Evolutionary conservation across 2,888 invertebrate species (phyloP), one percentile per base, ranked within the genome.

Genomic region (Rhamnusium bicolor): DNA sequence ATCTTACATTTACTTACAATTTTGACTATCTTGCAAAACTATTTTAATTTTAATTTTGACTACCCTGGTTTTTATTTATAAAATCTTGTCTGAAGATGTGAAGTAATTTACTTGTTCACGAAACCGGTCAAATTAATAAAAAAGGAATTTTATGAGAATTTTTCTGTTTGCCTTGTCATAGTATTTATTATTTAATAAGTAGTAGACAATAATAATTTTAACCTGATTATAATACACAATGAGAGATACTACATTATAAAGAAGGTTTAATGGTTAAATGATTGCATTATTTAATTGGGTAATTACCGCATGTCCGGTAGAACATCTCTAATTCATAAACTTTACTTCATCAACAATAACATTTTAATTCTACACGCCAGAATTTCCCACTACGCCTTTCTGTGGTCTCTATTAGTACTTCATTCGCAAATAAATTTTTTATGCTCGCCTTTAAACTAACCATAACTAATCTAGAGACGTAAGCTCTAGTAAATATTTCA

Each of bases 221-320:
- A 40, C 4, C n/a, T 40, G 40, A 40, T 40, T 40, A n/a, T 40
- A 2, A 18, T 10, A 53, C 40, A 19, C 24, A 53, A 47, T 63
- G 46, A 56, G 14, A 51, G 18, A 29, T 27, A 4, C 24, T 63
- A 24, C 27, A 70, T 63, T 29, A 63, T 47, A 63, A 63, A 62
- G 19, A 56, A 40, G 12, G 58, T 10, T 62, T 53, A 56, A 18
- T 56, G 27, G 63, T 49, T 63, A 47, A 70, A 61, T 47, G 27
- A 70, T 54, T 63, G 14, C 46, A 19, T 27, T 32, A 54, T 46
- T 53, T 62, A 62, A 19, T 53, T 54, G 56, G 53, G 62, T 32
- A 70, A 70, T 69, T 69, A 69, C 62, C 47, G 21, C 53, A 46
- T 56, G 56, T 70, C 70, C 70, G 70, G 70, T 40, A 40, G 14